Conservation (phyloP, 2,113 vertebrate species). For the Carassius gibelio region DNA sequence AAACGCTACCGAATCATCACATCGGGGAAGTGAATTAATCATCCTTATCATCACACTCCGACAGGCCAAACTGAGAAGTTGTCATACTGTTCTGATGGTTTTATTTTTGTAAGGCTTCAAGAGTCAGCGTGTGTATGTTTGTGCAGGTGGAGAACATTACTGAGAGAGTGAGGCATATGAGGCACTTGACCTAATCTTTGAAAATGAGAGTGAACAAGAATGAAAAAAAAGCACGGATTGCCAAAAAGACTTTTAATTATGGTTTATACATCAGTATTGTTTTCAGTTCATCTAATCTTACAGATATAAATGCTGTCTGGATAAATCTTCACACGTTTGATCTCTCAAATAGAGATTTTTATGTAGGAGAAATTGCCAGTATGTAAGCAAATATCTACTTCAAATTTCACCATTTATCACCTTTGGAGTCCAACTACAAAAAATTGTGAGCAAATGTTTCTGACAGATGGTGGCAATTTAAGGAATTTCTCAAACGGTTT, state of each 20-base stretch:
- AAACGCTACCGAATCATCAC: constrained; percentile 34
- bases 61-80: constrained; percentile 27
- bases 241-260: not conserved
- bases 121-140: constrained; percentile 43
- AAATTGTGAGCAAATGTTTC: not conserved
- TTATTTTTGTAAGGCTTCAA: too few species aligned
- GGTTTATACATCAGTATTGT: not conserved
- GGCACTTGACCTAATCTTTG: constrained; percentile 10
- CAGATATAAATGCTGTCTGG: not conserved
- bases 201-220: constrained; percentile 6
- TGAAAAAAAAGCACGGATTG: not conserved
- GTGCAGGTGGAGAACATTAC: constrained; percentile 57
- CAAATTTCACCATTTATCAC: constrained; percentile 21
- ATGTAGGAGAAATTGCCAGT: not conserved
- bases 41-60: constrained; percentile 51
- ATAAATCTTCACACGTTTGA: constrained; percentile 19
- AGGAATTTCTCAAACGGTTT: not conserved
- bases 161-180: constrained; percentile 28
- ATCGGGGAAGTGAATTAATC: constrained; percentile 40
- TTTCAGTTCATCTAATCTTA: constrained; percentile 15
- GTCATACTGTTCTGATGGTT: too few species aligned
- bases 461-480: constrained; percentile 12
- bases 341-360: not conserved
- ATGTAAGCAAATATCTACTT: constrained; percentile 6
- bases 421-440: not conserved